These are phyloP conservation scores for Oncorhynchus kisutch DNA, from an alignment of 2,113 vertebrate species.

Conservation along the genomic window DNA sequence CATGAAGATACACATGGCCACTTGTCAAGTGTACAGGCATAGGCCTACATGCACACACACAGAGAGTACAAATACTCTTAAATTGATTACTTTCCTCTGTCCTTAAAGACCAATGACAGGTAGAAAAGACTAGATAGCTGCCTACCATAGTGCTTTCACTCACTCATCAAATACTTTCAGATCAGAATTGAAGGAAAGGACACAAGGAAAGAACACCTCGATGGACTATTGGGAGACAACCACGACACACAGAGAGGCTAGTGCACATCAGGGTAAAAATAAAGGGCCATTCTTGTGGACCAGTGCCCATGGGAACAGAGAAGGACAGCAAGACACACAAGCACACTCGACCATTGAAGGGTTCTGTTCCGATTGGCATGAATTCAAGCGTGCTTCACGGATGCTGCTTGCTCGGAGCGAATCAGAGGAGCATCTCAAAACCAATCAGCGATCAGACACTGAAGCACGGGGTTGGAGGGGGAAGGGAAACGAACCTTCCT, in stretches of 20 bases:
- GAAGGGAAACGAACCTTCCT: too few relatives aligned
- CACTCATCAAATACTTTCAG: too few relatives aligned
- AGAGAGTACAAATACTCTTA: too few relatives aligned
- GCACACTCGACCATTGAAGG: not conserved
- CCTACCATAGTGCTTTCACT: too few relatives aligned
- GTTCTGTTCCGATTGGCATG: conserved; percentile 21
- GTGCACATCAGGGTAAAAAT: not conserved
- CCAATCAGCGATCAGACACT: not conserved
- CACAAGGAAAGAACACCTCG: not conserved
- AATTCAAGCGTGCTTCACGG: conserved; percentile 21
- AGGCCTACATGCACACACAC: too few relatives aligned
- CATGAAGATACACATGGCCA: too few relatives aligned
- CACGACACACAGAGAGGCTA: not conserved
- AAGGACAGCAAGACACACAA: not conserved
- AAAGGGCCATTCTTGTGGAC: conserved; percentile 13
- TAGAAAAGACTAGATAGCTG: too few relatives aligned
- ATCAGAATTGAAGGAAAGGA: too few relatives aligned
- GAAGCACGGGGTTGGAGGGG: not conserved
- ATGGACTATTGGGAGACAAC: not conserved
- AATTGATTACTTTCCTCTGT: too few relatives aligned
- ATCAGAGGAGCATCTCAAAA: not conserved
- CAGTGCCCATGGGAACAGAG: conserved; percentile 4
- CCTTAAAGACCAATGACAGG: too few relatives aligned
- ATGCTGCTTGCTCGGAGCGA: not conserved
- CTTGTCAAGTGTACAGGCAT: too few relatives aligned